Conservation (phyloP, 2,888 invertebrate species). For the Parnassius smintheus region DNA sequence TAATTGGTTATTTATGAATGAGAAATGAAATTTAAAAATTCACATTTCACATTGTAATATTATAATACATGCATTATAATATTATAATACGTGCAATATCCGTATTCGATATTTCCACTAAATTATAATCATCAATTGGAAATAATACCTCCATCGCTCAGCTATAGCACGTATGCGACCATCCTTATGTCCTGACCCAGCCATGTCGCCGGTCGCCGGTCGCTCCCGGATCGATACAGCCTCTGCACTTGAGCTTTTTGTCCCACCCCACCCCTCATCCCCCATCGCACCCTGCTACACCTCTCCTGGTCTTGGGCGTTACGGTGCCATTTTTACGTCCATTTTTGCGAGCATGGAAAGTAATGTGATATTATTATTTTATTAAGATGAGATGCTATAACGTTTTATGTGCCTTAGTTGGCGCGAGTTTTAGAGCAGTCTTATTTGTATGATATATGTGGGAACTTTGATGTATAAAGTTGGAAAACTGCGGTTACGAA, state of each 20-base stretch:
- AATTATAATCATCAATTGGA: not conserved
- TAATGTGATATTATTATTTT: not conserved
- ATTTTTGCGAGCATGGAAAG: constrained; percentile 34
- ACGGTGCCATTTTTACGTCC: constrained; percentile 69
- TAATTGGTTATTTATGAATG: no score
- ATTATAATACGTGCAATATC: no score
- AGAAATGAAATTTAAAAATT: no score
- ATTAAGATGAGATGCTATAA: no score
- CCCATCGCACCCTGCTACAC: constrained; percentile 35
- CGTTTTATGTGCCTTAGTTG: no score
- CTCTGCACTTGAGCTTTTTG: constrained; percentile 78
- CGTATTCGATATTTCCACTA: no score
- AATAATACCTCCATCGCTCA: constrained; percentile 20
- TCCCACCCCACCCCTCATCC: constrained; percentile 42
- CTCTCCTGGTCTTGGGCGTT: constrained; percentile 48
- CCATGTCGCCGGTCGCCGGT: constrained; percentile 64
- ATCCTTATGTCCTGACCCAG: constrained; percentile 64
- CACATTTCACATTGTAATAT: no score
- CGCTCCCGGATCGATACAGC: constrained; percentile 75
- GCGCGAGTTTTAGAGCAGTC: no score
- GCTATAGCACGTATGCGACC: constrained; percentile 35
- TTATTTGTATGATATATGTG: no score
- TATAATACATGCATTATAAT: no score
- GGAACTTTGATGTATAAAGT: no score
- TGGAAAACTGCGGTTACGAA: no score